Evolutionary conservation across 2,113 vertebrate species (phyloP), one percentile per base, ranked within the genome.

Genomic region (Stigmatopora nigra): DNA sequence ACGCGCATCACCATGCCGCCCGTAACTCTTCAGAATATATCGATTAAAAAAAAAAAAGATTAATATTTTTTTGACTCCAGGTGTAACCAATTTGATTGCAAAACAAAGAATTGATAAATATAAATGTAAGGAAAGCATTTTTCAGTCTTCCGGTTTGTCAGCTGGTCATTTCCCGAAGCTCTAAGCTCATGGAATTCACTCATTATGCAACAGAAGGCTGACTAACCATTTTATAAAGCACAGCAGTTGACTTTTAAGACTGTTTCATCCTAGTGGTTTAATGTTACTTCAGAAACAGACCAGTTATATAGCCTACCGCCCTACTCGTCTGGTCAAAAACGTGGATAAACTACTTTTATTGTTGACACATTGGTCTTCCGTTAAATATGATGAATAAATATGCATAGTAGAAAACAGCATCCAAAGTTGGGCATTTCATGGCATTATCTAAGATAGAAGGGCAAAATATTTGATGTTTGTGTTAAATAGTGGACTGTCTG

Each of bases 141-240:
- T 69, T 75, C 70, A 78, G 77, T 86, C 4, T 56, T 56, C 22
- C 69, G 67, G 53, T 86, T 86, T 87, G 83, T 78, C 82, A 80
- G 60, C 35, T 22, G 69, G 61, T 51, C 46, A 63, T 35, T 64
- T 61, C 75, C 81, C 77, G 68, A 19, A 65, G 61, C 77, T 76
- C 51, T 70, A 56, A 77, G 82, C 76, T 86, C 72, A 69, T 78
- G 71, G 79, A 79, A 86, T 77, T 69, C 73, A 73, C 61, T 64
- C 61, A 65, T 59, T 55, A 75, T 77, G 80, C 76, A 60, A 60
- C 45, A 8, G 68, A 65, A 19, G 58, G 60, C 55, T 7, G 25
- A 56, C 63, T 63, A 60, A 60, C 20, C n/a, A 60, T 58, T 70
- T 20, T 72, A 60, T 71, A 8, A 57, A 73, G 65, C 47, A 1